Evolutionary conservation across 2,797 vertebrate genomes (phyloP), one percentile per base, ranked within the genome.

Genomic region (Perdix hodgsoniae): DNA sequence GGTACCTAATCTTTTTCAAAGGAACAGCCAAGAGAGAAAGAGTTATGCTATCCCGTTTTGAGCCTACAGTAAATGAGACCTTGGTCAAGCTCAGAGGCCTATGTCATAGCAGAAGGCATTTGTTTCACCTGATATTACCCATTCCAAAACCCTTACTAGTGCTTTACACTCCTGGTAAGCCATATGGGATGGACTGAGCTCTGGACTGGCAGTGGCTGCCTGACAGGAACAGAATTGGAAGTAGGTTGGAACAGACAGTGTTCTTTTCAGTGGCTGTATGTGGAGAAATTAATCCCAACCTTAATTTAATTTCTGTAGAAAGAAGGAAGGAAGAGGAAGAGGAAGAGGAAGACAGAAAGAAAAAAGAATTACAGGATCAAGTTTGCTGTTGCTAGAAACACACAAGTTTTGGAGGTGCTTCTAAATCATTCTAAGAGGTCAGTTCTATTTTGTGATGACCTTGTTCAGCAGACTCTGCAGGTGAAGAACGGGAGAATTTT

Each of bases 1-100:
- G 77, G 54, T 60, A 88, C 74, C 74, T 77, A 73, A 94, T 90
- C 64, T 88, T 80, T 88, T 90, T 67, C 63, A 84, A 76, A 86
- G 52, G 24, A 84, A 61, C 0, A 9, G 37, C 74, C 91, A 84
- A 93, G 72, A 78, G 26, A 79, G 13, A 35, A 92, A 90, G 52
- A 91, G 61, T 77, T 82, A 84, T 60, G 39, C 16, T 63, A 19
- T 44, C 61, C 22, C 29, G 77, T 74, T 95, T 95, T 73, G 49
- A 84, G 65, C 14, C 54, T 61, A 64, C 39, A 27, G 76, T 64
- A 81, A 93, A 83, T 27, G 59, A 83, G 92, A 92, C 75, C 71
- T 52, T 52, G 60, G 79, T 82, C 74, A 77, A 90, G 37, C 33
- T 75, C 2, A 14, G 21, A 3, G 1, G 60, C 7, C 69, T 3